phyloP scores from a whole-genome alignment of 2,797 vertebrate genomes.

The Anabas testudineus region DNA sequence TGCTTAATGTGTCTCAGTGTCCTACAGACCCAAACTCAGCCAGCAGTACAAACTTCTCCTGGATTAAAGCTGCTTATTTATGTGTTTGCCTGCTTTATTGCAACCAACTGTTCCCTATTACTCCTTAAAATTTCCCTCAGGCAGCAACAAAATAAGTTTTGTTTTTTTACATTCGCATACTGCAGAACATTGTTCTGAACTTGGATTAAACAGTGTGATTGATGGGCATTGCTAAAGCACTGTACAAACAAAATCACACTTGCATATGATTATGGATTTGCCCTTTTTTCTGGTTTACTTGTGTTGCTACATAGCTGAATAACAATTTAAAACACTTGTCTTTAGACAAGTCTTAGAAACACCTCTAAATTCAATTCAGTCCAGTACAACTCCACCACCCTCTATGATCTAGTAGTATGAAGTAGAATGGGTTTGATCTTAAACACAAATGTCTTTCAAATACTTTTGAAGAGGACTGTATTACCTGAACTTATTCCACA shows the following conservation, averaged over 20 bases:
- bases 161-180: not conserved
- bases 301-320: not conserved
- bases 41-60: not conserved
- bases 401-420: too few species aligned
- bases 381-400: too few species aligned
- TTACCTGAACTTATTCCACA: too few species aligned
- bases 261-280: too few species aligned
- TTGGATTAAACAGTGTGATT: not conserved
- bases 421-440: too few species aligned
- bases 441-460: too few species aligned
- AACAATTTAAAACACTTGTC: too few species aligned
- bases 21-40: not conserved
- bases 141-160: not conserved
- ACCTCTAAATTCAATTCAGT: too few species aligned
- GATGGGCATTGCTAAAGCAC: not conserved
- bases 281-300: not conserved
- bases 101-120: conserved; percentile 37
- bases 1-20: conserved; percentile 4
- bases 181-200: conserved; percentile 3
- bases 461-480: too few species aligned
- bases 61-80: conserved; percentile 4
- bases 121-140: not conserved
- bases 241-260: too few species aligned
- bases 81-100: conserved; percentile 43
- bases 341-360: too few species aligned